Evolutionary conservation across 2,888 invertebrate species (phyloP).

Genomic region (Cheilosia soror): DNA sequence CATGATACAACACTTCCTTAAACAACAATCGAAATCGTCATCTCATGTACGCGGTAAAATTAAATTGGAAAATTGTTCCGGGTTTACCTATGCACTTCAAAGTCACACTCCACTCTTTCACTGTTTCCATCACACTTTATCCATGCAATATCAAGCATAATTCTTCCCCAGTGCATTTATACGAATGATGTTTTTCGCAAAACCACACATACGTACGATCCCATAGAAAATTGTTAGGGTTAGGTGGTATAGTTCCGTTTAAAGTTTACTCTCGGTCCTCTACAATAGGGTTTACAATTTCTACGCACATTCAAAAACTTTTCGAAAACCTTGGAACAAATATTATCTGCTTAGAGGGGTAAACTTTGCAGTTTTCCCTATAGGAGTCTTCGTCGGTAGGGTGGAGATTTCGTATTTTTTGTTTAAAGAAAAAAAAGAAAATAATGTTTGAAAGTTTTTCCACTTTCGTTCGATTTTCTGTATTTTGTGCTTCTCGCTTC

Average conservation of each 20-base stretch:
- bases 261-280: constrained; percentile 36
- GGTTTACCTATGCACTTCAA: constrained; percentile 8
- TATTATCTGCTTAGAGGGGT: constrained; percentile 66
- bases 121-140: not conserved
- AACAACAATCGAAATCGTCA: constrained; percentile 37
- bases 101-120: not conserved
- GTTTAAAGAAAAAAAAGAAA: constrained; percentile 12
- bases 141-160: constrained; percentile 43
- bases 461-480: constrained; percentile 56
- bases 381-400: not conserved
- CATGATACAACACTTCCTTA: not conserved
- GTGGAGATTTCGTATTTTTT: constrained; percentile 41
- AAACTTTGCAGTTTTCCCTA: constrained; percentile 51
- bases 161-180: constrained; percentile 50
- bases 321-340: constrained; percentile 53
- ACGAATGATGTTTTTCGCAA: constrained; percentile 36
- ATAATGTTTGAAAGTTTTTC: constrained; percentile 54
- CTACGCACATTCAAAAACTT: constrained; percentile 61
- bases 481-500: constrained; percentile 26
- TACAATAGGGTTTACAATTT: constrained; percentile 33
- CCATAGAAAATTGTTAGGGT: constrained; percentile 25
- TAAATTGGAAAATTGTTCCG: constrained; percentile 46
- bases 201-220: constrained; percentile 13
- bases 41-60: constrained; percentile 17
- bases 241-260: constrained; percentile 40